Evolutionary conservation across 2,113 vertebrate species (phyloP), one percentile per base, ranked within the genome.

Genomic region (Paralichthys olivaceus): DNA sequence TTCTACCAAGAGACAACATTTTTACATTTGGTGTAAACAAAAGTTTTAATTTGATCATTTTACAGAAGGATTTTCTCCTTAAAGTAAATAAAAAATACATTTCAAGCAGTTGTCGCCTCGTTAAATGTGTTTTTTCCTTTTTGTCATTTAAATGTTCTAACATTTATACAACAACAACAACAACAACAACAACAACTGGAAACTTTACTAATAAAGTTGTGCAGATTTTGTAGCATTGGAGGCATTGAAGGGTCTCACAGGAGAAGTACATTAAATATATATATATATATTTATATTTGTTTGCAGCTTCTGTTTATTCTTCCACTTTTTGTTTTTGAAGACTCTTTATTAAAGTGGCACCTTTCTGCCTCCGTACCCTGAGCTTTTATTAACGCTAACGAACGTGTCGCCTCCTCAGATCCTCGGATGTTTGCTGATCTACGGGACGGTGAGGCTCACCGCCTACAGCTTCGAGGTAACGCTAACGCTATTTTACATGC

Each of bases 381-480:
- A 26, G 26, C 22, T 54, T 40, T 40, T 17, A 9, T 29, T 51
- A 9, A 49, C 20, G 17, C 15, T 59, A 23, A 83, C 32, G 23
- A 1, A 28, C 20, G 43, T 71, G 2, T 14, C 45, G 5, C 71
- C 19, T 69, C 70, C 32, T 20, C 79, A 92, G 91, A 45, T 90
- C 60, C 0, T 91, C 0, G 89, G 91, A 45, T 82, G 83, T 66
- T 0, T 80, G 25, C 12, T 92, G 76, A 49, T 90, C 9, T 75
- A 1, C 1, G 4, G 0, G 2, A 40, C 60, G 0, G 66, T 80
- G 20, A 66, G 34, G 66, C 1, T 0, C n/a, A 69, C 17, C 3
- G 2, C 5, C 57, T 0, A 7, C 23, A 19, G 3, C 28, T 0
- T 0, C 0, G 53, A 82, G 89, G 91, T 92, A 87, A 34, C 20